Evolutionary conservation across 2,888 invertebrate genomes (phyloP).

Genomic region (Tetragonula carbonaria): DNA sequence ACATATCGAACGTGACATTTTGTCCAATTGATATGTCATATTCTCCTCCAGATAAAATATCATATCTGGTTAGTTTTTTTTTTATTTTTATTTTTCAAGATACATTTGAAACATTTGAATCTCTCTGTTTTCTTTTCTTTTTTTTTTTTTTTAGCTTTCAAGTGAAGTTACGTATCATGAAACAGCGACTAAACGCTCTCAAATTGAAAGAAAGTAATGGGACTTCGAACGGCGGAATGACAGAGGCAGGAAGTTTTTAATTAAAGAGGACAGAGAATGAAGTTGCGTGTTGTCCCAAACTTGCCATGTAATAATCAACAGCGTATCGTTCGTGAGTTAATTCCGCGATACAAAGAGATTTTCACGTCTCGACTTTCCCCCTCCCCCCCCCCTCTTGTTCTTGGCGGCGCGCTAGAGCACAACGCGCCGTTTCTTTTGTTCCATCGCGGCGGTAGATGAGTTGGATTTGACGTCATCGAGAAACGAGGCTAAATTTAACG

Average conservation of each 20-base stretch:
- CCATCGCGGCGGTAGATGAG: slow-evolving; percentile 32
- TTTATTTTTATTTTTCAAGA: not conserved
- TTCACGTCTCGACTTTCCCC: not conserved
- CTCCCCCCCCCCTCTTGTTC: not conserved
- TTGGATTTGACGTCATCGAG: slow-evolving; percentile 37
- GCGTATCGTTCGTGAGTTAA: not conserved
- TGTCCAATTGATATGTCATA: not conserved
- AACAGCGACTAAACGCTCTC: too few relatives aligned
- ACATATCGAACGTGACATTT: not conserved
- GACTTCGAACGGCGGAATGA: too few relatives aligned
- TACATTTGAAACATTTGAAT: not conserved
- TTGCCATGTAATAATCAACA: not conserved
- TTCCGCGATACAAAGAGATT: not conserved
- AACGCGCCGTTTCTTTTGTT: slow-evolving; percentile 16
- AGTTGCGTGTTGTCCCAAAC: not conserved
- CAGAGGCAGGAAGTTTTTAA: not conserved
- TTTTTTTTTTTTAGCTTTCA: too few relatives aligned
- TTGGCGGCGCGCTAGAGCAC: not conserved
- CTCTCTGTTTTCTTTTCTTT: not conserved
- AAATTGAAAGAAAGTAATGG: too few relatives aligned
- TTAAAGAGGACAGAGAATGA: not conserved
- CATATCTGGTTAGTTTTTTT: not conserved
- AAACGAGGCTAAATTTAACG: slow-evolving; percentile 58
- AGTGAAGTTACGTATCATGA: too few relatives aligned
- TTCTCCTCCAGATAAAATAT: not conserved